Evolutionary conservation across 2,113 vertebrate genomes (phyloP).

Genomic region (Oncorhynchus keta): DNA sequence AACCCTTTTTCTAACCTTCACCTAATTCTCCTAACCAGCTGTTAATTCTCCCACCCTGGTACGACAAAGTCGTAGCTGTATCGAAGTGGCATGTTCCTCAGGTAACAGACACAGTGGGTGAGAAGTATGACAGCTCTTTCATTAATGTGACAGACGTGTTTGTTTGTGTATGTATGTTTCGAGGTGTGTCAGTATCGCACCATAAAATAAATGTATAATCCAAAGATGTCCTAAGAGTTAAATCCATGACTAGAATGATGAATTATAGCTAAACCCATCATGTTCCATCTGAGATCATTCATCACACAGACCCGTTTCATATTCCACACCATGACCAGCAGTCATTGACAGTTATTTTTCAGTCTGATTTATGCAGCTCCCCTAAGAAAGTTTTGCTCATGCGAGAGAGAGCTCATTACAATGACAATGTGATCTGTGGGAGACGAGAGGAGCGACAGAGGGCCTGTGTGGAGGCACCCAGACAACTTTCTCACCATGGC

Average conservation of each 20-base stretch:
- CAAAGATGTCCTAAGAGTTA: background rate
- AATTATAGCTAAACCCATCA: background rate
- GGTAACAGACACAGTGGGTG: conserved; percentile 2
- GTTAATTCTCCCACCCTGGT: too few relatives aligned
- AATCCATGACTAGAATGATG: too few relatives aligned
- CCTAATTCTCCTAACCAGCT: too few relatives aligned
- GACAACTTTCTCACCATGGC: background rate
- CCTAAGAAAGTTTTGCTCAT: background rate
- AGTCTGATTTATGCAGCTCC: background rate
- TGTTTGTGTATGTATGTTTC: background rate
- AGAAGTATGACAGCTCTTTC: conserved; percentile 11
- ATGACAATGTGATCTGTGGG: conserved; percentile 5
- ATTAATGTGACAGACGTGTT: background rate
- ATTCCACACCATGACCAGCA: background rate
- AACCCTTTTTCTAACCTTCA: too few relatives aligned
- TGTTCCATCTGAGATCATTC: background rate
- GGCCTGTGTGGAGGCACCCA: background rate
- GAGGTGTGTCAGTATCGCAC: background rate
- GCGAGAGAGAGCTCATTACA: conserved; percentile 16
- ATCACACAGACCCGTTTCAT: background rate
- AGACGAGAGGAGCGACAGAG: background rate
- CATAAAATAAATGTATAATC: background rate
- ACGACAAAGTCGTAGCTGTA: too few relatives aligned
- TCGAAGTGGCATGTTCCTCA: too few relatives aligned
- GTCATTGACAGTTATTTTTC: background rate